phyloP scores from a whole-genome alignment of 2,797 vertebrate species.

The Psittacula echo region DNA sequence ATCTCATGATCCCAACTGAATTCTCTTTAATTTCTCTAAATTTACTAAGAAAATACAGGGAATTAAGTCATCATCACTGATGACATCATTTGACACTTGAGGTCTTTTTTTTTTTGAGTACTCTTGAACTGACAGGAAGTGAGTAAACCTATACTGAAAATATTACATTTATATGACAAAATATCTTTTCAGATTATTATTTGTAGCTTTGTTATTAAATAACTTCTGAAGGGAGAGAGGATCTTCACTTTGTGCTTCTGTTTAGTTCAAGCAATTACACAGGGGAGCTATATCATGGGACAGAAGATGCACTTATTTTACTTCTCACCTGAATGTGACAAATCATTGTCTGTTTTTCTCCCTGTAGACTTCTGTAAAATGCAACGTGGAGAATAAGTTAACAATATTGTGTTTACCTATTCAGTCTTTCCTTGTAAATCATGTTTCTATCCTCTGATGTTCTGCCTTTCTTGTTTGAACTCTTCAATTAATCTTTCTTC shows the following conservation, averaged over 20 bases:
- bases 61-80: neutral
- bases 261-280: neutral
- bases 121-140: neutral
- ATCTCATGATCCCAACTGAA: neutral
- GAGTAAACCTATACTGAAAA: neutral
- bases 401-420: accelerated
- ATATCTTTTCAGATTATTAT: neutral
- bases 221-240: neutral
- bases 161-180: neutral
- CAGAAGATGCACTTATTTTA: neutral
- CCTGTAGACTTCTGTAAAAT: neutral
- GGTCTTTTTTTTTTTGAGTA: neutral
- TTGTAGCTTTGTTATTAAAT: neutral
- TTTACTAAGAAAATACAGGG: neutral
- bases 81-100: neutral
- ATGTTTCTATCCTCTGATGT: neutral
- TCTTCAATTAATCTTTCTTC: neutral
- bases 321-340: neutral
- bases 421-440: neutral
- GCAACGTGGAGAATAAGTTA: neutral
- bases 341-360: neutral
- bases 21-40: neutral
- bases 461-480: neutral
- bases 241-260: neutral
- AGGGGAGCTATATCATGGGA: neutral